These are phyloP conservation scores for Odontocolon sp. DNA, from an alignment of 2,888 invertebrate species.

Conservation along the genomic window DNA sequence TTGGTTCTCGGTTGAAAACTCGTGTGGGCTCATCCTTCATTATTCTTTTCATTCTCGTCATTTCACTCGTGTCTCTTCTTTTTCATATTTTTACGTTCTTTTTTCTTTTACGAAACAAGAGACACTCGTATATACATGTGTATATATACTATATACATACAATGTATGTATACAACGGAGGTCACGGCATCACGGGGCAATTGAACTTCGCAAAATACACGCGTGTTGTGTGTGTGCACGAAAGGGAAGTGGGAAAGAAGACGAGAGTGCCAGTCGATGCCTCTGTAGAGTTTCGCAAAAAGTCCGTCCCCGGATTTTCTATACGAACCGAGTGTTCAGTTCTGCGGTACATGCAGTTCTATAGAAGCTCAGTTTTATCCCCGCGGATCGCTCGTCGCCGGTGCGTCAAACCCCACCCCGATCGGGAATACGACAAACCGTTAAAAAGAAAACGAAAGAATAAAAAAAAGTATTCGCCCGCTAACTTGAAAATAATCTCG, in stretches of 20 bases:
- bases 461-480: neutral
- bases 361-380: conserved; percentile 17
- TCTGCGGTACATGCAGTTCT: neutral
- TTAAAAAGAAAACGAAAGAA: neutral
- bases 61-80: too few species aligned
- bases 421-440: neutral
- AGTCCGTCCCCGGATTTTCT: neutral
- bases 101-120: conserved; percentile 12
- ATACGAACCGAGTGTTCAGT: conserved; percentile 2
- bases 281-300: conserved; percentile 27
- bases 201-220: conserved; percentile 34
- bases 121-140: neutral
- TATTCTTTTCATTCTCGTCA: neutral
- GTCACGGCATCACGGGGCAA: conserved; percentile 31
- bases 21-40: neutral
- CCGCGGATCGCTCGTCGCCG: conserved; percentile 22
- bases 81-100: neutral
- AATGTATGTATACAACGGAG: conserved; percentile 8
- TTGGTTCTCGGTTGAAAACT: neutral
- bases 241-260: neutral
- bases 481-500: neutral
- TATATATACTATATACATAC: neutral
- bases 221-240: conserved; percentile 4
- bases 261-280: neutral
- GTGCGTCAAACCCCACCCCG: conserved; percentile 44